Conservation (phyloP, 2,888 invertebrate genomes). For the Nezara viridula region DNA sequence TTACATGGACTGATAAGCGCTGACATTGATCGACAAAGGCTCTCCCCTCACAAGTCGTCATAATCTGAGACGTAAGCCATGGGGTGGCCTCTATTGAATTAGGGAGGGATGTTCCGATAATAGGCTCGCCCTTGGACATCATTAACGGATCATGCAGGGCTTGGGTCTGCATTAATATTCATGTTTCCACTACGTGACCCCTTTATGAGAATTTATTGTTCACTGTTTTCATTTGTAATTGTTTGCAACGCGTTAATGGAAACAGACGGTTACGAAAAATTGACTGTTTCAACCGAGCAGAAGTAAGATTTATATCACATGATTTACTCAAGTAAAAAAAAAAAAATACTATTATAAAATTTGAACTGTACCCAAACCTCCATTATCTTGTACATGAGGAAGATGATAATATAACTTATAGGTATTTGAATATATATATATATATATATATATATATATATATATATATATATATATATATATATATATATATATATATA, state of each 20-base stretch:
- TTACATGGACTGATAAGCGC: not conserved
- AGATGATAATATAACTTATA: too few species aligned
- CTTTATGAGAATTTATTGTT: conserved; percentile 13
- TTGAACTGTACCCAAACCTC: too few species aligned
- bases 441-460: too few species aligned
- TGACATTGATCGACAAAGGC: not conserved
- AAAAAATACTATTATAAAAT: too few species aligned
- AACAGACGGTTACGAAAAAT: not conserved
- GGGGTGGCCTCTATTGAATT: not conserved
- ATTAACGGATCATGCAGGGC: conserved; percentile 22
- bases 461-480: too few species aligned
- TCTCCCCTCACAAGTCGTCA: not conserved
- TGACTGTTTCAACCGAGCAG: not conserved
- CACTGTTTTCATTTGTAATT: not conserved
- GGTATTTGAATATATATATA: too few species aligned
- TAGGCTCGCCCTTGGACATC: conserved; percentile 14
- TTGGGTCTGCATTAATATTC: not conserved
- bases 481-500: too few species aligned
- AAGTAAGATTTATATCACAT: not conserved
- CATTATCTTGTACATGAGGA: too few species aligned
- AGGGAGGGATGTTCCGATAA: not conserved
- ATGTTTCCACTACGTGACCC: conserved; percentile 13
- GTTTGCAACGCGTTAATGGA: not conserved
- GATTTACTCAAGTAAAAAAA: too few species aligned
- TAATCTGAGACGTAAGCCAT: not conserved